Percentiles rank a stretch among this genome's conserved stretches.
Conservation (phyloP, 2,113 vertebrate genomes). For the Solenodon paradoxus region DNA sequence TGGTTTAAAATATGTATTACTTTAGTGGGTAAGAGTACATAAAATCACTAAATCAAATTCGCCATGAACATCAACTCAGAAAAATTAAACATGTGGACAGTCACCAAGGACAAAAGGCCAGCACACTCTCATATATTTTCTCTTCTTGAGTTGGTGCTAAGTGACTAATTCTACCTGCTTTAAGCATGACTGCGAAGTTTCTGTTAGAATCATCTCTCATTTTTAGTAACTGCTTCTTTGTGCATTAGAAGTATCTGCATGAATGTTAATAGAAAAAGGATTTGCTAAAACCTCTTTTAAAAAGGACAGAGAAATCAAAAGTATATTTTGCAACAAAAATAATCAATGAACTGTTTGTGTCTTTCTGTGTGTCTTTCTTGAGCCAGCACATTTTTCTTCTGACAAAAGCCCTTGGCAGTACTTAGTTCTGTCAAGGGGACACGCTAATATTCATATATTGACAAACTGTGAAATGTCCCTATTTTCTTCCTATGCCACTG, state of each 20-base stretch:
- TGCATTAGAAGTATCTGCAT: background rate
- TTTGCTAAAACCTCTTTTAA: background rate
- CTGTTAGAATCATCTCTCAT: background rate
- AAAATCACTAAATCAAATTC: constrained; percentile 70
- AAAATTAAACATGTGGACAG: constrained; percentile 52
- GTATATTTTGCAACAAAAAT: constrained; percentile 32
- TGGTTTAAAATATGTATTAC: constrained; percentile 68
- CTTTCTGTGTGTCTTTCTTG: background rate
- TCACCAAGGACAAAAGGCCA: constrained; percentile 49
- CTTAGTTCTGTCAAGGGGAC: background rate
- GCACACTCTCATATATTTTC: background rate
- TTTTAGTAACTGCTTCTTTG: background rate
- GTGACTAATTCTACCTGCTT: constrained; percentile 3
- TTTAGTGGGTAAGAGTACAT: constrained; percentile 49
- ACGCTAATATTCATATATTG: background rate
- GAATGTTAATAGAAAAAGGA: constrained; percentile 7
- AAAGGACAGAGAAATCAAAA: constrained; percentile 3
- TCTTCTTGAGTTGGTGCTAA: constrained; percentile 12
- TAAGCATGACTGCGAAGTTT: background rate
- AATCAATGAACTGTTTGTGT: constrained; percentile 23
- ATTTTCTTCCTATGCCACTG: background rate
- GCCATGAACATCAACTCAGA: constrained; percentile 42
- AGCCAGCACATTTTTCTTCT: constrained; percentile 40
- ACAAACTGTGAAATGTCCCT: background rate
- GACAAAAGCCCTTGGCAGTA: constrained; percentile 38